A percentile compares a stretch with the other conserved stretches of the same genome.
These are phyloP conservation scores for Phalacrocorax brasilianus DNA, from an alignment of 2,113 vertebrate genomes.

Conservation along the genomic window DNA sequence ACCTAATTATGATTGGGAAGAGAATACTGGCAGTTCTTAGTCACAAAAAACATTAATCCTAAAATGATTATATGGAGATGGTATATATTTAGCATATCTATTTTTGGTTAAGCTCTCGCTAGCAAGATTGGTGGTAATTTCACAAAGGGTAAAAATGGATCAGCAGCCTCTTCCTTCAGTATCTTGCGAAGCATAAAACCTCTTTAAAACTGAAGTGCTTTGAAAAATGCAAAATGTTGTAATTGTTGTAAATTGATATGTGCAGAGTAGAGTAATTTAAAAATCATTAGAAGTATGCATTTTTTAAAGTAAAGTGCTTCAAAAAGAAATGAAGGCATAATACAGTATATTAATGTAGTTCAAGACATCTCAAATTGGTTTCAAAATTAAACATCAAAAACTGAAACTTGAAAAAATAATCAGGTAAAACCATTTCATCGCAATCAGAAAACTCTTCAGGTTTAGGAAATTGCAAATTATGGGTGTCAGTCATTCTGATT, in stretches of 20 bases:
- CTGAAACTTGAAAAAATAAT: conserved; percentile 74
- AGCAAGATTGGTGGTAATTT: conserved; percentile 55
- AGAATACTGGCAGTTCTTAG: conserved; percentile 60
- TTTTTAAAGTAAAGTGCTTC: conserved; percentile 77
- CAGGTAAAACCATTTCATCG: conserved; percentile 68
- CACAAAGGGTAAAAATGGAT: conserved; percentile 61
- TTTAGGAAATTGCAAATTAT: conserved; percentile 65
- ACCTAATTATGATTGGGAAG: conserved; percentile 54
- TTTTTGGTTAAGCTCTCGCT: conserved; percentile 60
- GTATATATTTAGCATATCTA: conserved; percentile 63
- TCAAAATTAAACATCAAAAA: conserved; percentile 76
- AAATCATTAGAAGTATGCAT: conserved; percentile 76
- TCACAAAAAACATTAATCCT: conserved; percentile 49
- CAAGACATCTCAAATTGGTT: conserved; percentile 74
- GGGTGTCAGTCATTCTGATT: conserved; percentile 68
- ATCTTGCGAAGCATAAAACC: conserved; percentile 49
- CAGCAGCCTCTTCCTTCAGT: conserved; percentile 37
- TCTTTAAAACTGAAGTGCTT: conserved; percentile 70
- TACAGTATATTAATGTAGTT: conserved; percentile 71
- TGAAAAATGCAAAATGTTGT: conserved; percentile 71
- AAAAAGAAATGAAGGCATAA: conserved; percentile 70
- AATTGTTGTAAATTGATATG: conserved; percentile 76
- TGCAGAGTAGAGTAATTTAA: conserved; percentile 74
- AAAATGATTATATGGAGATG: conserved; percentile 55
- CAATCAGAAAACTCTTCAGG: conserved; percentile 70